These are phyloP conservation scores for Achroia grisella DNA, from an alignment of 1,140 invertebrate genomes.

Conservation along the genomic window DNA sequence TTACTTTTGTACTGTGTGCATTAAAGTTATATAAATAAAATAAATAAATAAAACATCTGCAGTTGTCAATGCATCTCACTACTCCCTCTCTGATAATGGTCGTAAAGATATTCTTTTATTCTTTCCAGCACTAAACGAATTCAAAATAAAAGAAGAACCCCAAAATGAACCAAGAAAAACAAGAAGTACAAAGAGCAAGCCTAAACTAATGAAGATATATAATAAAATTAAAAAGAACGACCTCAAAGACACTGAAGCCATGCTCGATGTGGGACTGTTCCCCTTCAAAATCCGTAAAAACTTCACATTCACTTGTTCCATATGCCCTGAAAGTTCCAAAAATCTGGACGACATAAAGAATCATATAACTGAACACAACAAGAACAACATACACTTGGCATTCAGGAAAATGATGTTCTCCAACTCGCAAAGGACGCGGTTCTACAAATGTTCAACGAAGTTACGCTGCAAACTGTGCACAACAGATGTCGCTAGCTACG, in stretches of 20 bases:
- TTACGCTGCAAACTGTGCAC: conserved; percentile 48
- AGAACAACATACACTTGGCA: conserved; percentile 36
- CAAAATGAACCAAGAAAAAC: conserved; percentile 20
- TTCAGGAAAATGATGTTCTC: conserved; percentile 55
- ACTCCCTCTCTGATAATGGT: too few relatives aligned
- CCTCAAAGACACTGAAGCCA: conserved; percentile 31
- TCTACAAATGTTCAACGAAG: conserved; percentile 28
- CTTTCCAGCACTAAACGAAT: conserved; percentile 22
- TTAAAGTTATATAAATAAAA: too few relatives aligned
- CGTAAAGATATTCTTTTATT: not conserved
- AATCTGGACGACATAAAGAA: conserved; percentile 43
- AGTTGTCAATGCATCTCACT: too few relatives aligned
- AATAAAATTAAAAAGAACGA: conserved; percentile 24
- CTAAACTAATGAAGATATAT: conserved; percentile 26
- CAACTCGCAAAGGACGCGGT: conserved; percentile 28
- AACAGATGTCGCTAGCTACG: conserved; percentile 32
- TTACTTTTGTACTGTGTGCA: too few relatives aligned
- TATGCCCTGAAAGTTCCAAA: conserved; percentile 41
- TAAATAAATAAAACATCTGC: too few relatives aligned
- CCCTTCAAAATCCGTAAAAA: conserved; percentile 59
- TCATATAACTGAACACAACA: conserved; percentile 39
- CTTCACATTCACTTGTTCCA: conserved; percentile 32
- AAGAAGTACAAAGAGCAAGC: conserved; percentile 16
- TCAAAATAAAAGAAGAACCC: conserved; percentile 30
- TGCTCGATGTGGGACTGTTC: conserved; percentile 43